Conservation (phyloP, 2,113 vertebrate genomes). For the Heteronetta atricapilla region DNA sequence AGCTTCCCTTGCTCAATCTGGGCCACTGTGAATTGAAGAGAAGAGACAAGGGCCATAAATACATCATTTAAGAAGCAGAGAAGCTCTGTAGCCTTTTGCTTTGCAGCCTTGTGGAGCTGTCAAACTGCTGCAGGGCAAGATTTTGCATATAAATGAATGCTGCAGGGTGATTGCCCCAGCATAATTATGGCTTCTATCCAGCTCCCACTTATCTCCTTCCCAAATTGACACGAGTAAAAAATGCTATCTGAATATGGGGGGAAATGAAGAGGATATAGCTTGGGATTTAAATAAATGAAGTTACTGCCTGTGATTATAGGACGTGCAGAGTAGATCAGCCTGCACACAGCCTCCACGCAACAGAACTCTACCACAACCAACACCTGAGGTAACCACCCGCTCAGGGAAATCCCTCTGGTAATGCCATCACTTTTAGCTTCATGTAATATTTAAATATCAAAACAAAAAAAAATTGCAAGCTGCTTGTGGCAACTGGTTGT, state of each 20-base stretch:
- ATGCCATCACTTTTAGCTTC: background rate
- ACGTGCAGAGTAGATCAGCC: background rate
- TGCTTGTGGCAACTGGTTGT: background rate
- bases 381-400: background rate
- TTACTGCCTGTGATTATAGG: background rate
- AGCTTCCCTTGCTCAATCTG: background rate
- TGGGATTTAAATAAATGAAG: background rate
- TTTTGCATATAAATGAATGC: background rate
- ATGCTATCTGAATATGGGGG: background rate
- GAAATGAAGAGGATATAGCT: background rate
- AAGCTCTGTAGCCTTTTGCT: background rate
- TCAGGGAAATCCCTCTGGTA: background rate
- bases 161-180: background rate
- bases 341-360: background rate
- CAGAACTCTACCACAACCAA: background rate
- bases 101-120: background rate
- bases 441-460: background rate
- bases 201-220: background rate
- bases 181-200: background rate
- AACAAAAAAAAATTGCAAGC: background rate
- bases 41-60: background rate
- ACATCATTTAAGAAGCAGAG: background rate
- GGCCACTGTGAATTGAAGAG: background rate
- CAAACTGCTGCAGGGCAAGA: constrained; percentile 9
- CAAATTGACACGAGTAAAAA: background rate